phyloP scores from a whole-genome alignment of 2,113 vertebrate genomes.

The Erythrocebus patas region DNA sequence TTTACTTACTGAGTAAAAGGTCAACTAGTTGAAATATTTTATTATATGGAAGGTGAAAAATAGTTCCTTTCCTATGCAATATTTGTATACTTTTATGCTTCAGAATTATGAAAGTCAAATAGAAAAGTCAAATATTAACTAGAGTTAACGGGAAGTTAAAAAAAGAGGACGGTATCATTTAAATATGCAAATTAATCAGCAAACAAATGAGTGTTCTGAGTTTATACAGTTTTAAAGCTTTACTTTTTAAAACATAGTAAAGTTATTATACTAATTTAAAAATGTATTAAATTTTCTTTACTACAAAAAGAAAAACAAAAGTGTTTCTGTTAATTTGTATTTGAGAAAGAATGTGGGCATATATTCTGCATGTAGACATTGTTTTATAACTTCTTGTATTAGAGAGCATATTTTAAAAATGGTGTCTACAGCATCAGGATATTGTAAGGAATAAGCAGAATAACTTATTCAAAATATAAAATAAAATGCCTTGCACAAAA shows the following conservation, averaged over 20 bases:
- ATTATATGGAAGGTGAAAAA: background rate
- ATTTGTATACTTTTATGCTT: slow-evolving; percentile 50
- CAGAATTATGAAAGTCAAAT: slow-evolving; percentile 52
- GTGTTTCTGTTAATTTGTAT: background rate
- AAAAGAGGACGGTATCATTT: background rate
- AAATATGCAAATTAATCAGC: background rate
- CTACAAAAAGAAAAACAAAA: background rate
- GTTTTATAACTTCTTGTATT: background rate
- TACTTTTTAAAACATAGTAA: background rate
- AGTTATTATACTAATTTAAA: background rate
- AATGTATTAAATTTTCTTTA: background rate
- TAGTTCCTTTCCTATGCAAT: background rate
- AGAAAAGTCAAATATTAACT: slow-evolving; percentile 69
- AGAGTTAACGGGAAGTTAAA: slow-evolving; percentile 39
- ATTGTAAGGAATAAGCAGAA: background rate
- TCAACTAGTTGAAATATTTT: background rate
- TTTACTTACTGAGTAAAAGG: background rate
- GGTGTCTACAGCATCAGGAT: background rate
- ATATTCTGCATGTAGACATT: background rate
- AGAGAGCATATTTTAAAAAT: background rate
- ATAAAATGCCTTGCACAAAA: background rate
- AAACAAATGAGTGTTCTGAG: background rate
- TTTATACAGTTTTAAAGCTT: background rate
- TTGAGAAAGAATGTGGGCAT: background rate
- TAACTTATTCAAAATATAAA: background rate